A percentile compares a stretch with the other conserved stretches of the same genome.
Evolutionary conservation across 2,797 vertebrate genomes (phyloP).

Genomic region (Pseudochirops corinnae): DNA sequence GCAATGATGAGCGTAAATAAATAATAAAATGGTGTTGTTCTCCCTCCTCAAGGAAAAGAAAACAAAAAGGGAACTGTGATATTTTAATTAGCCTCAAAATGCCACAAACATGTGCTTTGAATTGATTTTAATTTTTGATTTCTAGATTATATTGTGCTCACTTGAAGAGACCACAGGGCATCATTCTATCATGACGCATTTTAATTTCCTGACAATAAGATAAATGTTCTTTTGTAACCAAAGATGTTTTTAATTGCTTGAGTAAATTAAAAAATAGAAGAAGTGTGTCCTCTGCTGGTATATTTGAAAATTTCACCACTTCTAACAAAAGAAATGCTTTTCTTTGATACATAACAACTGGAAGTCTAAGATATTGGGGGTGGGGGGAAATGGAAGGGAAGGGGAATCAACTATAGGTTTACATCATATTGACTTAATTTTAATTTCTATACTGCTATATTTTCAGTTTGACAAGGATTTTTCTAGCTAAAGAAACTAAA

Average conservation of each 20-base stretch:
- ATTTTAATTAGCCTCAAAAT: conserved; percentile 11
- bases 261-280: background rate
- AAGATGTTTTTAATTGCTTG: conserved; percentile 29
- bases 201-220: conserved; percentile 1
- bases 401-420: background rate
- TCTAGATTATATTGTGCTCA: conserved; percentile 7
- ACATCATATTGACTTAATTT: conserved; percentile 8
- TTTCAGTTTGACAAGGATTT: background rate
- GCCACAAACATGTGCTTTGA: conserved; percentile 28
- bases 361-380: background rate
- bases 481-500: background rate
- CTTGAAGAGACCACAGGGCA: background rate
- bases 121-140: conserved; percentile 12
- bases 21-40: background rate
- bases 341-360: conserved; percentile 18
- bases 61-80: background rate
- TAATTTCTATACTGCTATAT: background rate
- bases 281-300: conserved; percentile 73
- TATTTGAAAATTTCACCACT: conserved; percentile 34
- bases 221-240: conserved; percentile 15
- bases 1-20: background rate
- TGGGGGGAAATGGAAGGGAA: background rate
- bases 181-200: conserved; percentile 28
- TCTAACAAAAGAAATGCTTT: conserved; percentile 70
- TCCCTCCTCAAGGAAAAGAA: background rate